Evolutionary conservation across 2,113 vertebrate species (phyloP).

Genomic region (Calidris pugnax): DNA sequence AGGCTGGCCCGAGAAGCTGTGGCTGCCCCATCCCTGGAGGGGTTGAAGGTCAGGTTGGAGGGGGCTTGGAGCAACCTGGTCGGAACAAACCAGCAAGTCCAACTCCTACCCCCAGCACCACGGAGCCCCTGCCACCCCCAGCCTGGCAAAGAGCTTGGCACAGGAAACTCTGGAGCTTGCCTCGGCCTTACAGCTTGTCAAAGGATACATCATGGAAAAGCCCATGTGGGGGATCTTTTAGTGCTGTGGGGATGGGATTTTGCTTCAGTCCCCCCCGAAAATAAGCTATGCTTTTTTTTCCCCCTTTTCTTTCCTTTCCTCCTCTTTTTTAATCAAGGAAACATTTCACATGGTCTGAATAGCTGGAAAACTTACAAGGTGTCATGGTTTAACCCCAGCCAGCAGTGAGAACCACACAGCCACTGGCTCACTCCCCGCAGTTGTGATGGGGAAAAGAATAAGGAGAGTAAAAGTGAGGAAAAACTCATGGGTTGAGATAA

Average conservation of each 20-base stretch:
- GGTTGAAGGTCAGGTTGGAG: too few relatives aligned
- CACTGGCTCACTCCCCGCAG: background rate
- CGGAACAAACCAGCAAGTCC: background rate
- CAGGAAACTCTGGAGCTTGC: accelerated
- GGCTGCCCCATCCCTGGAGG: too few relatives aligned
- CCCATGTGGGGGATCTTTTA: background rate
- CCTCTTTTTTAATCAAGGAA: background rate
- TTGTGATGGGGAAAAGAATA: background rate
- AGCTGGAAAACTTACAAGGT: background rate
- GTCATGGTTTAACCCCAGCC: background rate
- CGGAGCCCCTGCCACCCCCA: background rate
- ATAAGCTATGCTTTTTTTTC: background rate
- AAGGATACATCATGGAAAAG: background rate
- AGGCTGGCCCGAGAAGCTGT: too few relatives aligned
- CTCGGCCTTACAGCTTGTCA: background rate
- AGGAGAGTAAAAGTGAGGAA: background rate
- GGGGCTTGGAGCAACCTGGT: too few relatives aligned
- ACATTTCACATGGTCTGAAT: background rate
- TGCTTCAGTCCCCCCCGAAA: background rate
- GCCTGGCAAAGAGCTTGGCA: accelerated
- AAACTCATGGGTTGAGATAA: background rate
- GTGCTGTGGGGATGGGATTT: background rate
- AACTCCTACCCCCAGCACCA: accelerated
- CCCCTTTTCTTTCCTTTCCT: background rate
- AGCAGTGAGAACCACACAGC: background rate